These are phyloP conservation scores for Iselma pallidipennis DNA, from an alignment of 2,888 invertebrate genomes.

Conservation along the genomic window DNA sequence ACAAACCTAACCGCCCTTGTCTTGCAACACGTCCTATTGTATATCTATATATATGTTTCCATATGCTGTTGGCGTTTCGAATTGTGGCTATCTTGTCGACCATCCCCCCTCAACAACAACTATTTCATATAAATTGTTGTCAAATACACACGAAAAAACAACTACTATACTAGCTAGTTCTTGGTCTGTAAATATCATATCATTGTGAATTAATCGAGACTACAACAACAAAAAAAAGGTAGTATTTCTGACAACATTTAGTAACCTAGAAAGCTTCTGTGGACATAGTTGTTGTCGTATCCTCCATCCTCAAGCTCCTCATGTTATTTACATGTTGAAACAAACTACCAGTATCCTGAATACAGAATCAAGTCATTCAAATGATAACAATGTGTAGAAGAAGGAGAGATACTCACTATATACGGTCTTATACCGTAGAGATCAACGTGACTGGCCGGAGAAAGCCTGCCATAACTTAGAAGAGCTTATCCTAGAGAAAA, in stretches of 20 bases:
- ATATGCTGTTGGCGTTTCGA: conserved; percentile 4
- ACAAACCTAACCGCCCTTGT: not conserved
- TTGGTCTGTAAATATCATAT: conserved; percentile 14
- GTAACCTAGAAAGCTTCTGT: not conserved
- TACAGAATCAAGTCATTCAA: conserved; percentile 13
- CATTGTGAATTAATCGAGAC: conserved; percentile 8
- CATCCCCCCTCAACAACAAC: too few species aligned
- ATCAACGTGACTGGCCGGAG: conserved; percentile 7
- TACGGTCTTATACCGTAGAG: conserved; percentile 8
- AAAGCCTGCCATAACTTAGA: conserved; percentile 17
- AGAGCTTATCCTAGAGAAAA: conserved; percentile 16
- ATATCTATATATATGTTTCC: conserved; percentile 11
- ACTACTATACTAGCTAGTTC: too few species aligned
- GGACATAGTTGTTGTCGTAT: not conserved
- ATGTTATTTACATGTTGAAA: not conserved
- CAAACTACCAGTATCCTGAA: conserved; percentile 5
- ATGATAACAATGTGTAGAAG: conserved; percentile 11
- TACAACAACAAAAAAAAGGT: not conserved
- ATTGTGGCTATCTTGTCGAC: conserved; percentile 15
- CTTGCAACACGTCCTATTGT: not conserved
- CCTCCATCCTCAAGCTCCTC: not conserved
- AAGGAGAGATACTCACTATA: not conserved
- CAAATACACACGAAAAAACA: conserved; percentile 17
- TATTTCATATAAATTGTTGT: conserved; percentile 21
- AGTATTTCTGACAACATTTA: too few species aligned